Evolutionary conservation across 2,113 vertebrate species (phyloP).

Genomic region (mouse (Mus musculus)): DNA sequence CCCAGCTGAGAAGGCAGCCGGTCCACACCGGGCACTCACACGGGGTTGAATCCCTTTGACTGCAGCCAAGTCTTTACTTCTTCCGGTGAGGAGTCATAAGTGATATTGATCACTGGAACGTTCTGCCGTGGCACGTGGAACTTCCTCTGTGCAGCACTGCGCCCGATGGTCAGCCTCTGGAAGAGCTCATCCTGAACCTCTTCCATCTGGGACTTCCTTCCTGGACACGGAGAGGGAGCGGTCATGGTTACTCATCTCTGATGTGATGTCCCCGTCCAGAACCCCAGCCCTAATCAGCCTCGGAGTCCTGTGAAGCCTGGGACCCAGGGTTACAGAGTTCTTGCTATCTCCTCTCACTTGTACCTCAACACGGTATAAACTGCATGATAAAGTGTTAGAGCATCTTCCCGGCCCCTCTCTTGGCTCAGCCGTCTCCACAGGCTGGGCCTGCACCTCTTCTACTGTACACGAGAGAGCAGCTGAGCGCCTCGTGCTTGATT

Average conservation of each 20-base stretch:
- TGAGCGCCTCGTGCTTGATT: not conserved
- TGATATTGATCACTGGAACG: constrained; percentile 88
- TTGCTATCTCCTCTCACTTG: not conserved
- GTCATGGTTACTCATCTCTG: not conserved
- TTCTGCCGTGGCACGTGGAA: constrained; percentile 89
- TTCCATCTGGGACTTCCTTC: constrained; percentile 98
- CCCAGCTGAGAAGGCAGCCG: not conserved
- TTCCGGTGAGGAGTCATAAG: constrained; percentile 91
- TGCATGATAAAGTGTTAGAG: not conserved
- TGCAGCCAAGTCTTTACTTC: constrained; percentile 94
- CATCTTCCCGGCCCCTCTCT: not conserved
- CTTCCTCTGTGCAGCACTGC: constrained; percentile 93
- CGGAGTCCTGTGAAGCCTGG: not conserved
- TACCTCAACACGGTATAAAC: not conserved
- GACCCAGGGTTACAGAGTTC: not conserved
- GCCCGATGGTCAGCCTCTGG: constrained; percentile 94
- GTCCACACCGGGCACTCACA: constrained; percentile 88
- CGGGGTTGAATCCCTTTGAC: constrained; percentile 95
- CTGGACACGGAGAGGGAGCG: constrained; percentile 76
- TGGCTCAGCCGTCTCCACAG: not conserved
- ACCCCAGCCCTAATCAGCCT: not conserved
- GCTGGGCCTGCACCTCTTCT: constrained; percentile 3
- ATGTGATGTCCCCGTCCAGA: not conserved
- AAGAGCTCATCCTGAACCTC: constrained; percentile 97
- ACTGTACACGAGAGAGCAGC: not conserved